Evolutionary conservation across 2,888 invertebrate species (phyloP), one percentile per base, ranked within the genome.

Genomic region (Nezara viridula): DNA sequence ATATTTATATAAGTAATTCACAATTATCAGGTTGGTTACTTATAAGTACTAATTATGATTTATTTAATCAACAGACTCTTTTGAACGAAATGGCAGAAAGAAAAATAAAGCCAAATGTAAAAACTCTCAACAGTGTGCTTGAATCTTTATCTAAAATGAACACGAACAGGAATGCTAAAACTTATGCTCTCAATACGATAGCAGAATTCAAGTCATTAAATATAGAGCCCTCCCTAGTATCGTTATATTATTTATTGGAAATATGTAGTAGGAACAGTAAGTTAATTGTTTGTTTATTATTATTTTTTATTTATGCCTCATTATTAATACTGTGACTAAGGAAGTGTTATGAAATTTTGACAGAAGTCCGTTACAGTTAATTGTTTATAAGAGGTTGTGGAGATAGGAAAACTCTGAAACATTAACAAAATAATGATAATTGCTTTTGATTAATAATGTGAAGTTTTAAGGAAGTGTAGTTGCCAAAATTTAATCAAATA

Each of bases 151-250:
- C 93, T 89, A 92, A 93, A 16, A 93, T 95, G 91, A 93, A 93
- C 3, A 92, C 92, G 27, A 92, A 92, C 24, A 92, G 92, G 85
- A 90, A 93, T 73, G 93, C 94, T 0, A 94, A 94, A 91, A 92
- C 92, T 7, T 92, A 94, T 27, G 93, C 94, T 9, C 92, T 95
- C 0, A 93, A 94, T 90, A 92, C 94, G 0, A 92, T 96, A 7
- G 91, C 94, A 4, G 96, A 97, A 92, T 96, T 97, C 92, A 95
- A 93, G 91, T 92, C 92, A 19, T 91, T 96, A 0, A 95, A 95
- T 19, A 94, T 98, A 44, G 94, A 95, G 91, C 97, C 97, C 0
- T 95, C 95, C 37, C 93, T 98, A 14, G 95, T 95, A 0, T 95
- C 96, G 0, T 98, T 96, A 93, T 96, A 96, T 92, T 95, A 95